phyloP scores from a whole-genome alignment of 2,888 invertebrate species.

The Ptilodon capucinus region DNA sequence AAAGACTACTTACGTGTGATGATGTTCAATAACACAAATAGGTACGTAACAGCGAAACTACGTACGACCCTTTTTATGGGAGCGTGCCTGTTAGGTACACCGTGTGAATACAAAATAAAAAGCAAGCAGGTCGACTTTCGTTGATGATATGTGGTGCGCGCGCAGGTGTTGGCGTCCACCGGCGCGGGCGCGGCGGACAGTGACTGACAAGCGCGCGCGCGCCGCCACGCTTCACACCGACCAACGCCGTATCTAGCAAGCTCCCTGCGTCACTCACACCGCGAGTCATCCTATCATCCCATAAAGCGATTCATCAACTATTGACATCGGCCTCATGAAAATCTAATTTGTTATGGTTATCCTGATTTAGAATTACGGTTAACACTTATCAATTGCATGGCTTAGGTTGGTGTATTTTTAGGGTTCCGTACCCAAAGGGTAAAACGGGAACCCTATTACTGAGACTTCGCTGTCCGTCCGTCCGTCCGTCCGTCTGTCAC shows the following conservation, averaged over 20 bases:
- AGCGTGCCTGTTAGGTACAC: slow-evolving; percentile 50
- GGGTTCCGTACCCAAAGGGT: no score
- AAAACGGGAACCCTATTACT: no score
- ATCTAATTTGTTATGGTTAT: slow-evolving; percentile 3
- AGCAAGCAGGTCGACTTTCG: slow-evolving; percentile 63
- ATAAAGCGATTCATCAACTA: slow-evolving; percentile 6
- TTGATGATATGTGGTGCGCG: slow-evolving; percentile 44
- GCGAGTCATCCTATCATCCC: slow-evolving; percentile 25
- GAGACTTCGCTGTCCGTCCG: no score
- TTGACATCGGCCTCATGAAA: slow-evolving; percentile 4
- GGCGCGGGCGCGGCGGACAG: slow-evolving; percentile 54
- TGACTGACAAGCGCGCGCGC: slow-evolving; percentile 55
- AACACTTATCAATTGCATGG: no score
- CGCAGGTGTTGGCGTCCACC: slow-evolving; percentile 58
- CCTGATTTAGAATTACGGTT: no score
- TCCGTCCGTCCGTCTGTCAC: no score
- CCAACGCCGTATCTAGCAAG: slow-evolving; percentile 24
- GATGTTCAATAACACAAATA: slow-evolving; percentile 38
- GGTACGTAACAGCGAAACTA: slow-evolving; percentile 46
- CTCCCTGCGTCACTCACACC: slow-evolving; percentile 27
- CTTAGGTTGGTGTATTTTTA: no score
- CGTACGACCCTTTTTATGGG: slow-evolving; percentile 53
- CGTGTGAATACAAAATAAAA: slow-evolving; percentile 67
- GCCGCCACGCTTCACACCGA: slow-evolving; percentile 18
- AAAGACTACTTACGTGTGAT: slow-evolving; percentile 37